Conservation (phyloP, 2,888 invertebrate species). For the Yponomeuta sedellus region DNA sequence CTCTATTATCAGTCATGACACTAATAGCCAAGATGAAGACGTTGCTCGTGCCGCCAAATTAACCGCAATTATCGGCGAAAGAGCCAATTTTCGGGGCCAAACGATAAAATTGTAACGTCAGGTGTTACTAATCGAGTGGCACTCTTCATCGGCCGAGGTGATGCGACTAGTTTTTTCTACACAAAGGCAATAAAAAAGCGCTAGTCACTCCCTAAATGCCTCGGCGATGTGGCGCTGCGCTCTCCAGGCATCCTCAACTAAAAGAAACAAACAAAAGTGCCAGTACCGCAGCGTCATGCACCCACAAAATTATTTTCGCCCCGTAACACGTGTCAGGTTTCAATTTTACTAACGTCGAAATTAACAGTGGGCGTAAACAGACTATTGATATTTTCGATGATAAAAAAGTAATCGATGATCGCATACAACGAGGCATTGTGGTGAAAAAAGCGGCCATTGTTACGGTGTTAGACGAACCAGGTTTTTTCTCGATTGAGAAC, state of each 20-base stretch:
- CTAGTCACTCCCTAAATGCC: constrained; percentile 46
- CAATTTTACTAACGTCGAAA: constrained; percentile 72
- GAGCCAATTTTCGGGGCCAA: constrained; percentile 39
- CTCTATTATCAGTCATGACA: constrained; percentile 48
- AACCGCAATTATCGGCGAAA: constrained; percentile 44
- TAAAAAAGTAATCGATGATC: constrained; percentile 76
- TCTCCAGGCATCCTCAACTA: constrained; percentile 61
- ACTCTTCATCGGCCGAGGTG: constrained; percentile 13
- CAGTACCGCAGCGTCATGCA: constrained; percentile 69
- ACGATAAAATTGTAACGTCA: constrained; percentile 43
- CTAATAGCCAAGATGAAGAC: constrained; percentile 37
- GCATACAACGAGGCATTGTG: constrained; percentile 54
- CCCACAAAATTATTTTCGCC: constrained; percentile 71
- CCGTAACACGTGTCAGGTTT: constrained; percentile 74
- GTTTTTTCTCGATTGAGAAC: constrained; percentile 49
- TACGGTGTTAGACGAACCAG: constrained; percentile 39
- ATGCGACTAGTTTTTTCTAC: constrained; percentile 49
- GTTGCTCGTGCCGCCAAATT: constrained; percentile 40
- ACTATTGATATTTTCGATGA: constrained; percentile 72
- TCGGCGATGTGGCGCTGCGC: constrained; percentile 29
- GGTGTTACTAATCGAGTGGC: constrained; percentile 32
- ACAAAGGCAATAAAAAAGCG: constrained; percentile 68
- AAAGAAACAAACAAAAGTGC: constrained; percentile 69
- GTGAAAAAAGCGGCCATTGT: constrained; percentile 65
- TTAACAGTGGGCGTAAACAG: constrained; percentile 75